Evolutionary conservation across 2,113 vertebrate species (phyloP).

Genomic region (Platysternon megacephalum): DNA sequence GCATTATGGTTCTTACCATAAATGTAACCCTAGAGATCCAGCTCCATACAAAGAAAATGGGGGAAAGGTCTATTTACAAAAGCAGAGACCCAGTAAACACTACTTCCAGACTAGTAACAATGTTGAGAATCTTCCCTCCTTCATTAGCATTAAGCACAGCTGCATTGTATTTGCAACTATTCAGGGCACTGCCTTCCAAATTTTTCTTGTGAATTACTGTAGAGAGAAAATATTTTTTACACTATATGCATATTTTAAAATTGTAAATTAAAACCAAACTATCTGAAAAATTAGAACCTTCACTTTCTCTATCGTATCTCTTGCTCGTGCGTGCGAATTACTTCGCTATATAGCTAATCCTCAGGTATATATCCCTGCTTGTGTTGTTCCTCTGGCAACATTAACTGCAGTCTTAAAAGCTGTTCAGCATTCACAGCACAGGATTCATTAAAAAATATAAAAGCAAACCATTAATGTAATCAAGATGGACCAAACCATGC

Average conservation of each 20-base stretch:
- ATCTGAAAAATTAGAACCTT: conserved; percentile 9
- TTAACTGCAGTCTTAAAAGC: not conserved
- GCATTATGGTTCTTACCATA: not conserved
- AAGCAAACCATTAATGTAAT: not conserved
- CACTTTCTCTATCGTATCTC: conserved; percentile 2
- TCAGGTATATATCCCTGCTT: not conserved
- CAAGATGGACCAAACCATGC: not conserved
- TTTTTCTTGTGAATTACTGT: not conserved
- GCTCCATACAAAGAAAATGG: not conserved
- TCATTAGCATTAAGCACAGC: not conserved
- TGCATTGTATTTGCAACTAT: not conserved
- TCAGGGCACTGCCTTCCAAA: not conserved
- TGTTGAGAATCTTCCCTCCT: not conserved
- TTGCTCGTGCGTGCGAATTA: not conserved
- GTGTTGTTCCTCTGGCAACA: not conserved
- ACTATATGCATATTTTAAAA: not conserved
- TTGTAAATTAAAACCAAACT: not conserved
- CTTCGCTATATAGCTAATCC: not conserved
- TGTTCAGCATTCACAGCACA: not conserved
- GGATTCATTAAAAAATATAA: not conserved
- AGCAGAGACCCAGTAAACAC: not conserved
- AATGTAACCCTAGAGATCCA: not conserved
- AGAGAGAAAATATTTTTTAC: not conserved
- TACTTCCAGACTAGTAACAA: not conserved
- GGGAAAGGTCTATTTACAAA: not conserved